phyloP scores from a whole-genome alignment of 37 sponge, comb jelly and placozoan genomes.

The Chondrosia reniformis region DNA sequence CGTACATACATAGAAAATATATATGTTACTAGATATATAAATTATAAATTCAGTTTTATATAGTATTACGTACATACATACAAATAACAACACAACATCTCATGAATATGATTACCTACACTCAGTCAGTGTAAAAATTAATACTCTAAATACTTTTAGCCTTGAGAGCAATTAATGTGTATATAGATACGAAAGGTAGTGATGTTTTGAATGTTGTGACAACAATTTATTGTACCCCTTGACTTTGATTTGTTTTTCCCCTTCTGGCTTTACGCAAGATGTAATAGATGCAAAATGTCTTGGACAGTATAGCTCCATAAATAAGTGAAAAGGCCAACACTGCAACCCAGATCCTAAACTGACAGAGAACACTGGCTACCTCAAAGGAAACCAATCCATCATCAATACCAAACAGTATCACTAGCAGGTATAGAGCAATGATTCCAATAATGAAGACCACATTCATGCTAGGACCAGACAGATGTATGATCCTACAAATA shows the following conservation, averaged over 20 bases:
- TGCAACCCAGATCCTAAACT: conserved; percentile 34
- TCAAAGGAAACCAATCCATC: neutral
- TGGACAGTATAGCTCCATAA: conserved; percentile 58
- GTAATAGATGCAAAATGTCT: conserved; percentile 65
- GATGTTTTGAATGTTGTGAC: too few species aligned
- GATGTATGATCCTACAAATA: conserved; percentile 41
- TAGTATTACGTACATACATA: too few species aligned
- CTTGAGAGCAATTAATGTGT: too few species aligned
- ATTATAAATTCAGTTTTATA: too few species aligned
- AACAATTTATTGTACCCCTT: too few species aligned
- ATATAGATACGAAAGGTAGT: too few species aligned
- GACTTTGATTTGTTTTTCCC: neutral
- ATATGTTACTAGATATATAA: too few species aligned
- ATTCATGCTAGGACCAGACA: conserved; percentile 51
- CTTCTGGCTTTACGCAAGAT: conserved; percentile 21
- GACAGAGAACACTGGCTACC: neutral
- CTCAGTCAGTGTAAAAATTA: too few species aligned
- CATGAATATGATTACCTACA: too few species aligned
- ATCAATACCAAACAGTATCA: conserved; percentile 49
- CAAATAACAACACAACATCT: too few species aligned
- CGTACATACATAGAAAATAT: too few species aligned
- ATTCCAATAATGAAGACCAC: conserved; percentile 36
- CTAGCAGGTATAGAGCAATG: conserved; percentile 35
- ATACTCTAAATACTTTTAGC: too few species aligned
- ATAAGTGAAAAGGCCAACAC: conserved; percentile 47